A percentile compares a stretch with the other conserved stretches of the same genome.
These are phyloP conservation scores for Triplophysa siluroides DNA, from an alignment of 2,113 vertebrate species.

Conservation along the genomic window DNA sequence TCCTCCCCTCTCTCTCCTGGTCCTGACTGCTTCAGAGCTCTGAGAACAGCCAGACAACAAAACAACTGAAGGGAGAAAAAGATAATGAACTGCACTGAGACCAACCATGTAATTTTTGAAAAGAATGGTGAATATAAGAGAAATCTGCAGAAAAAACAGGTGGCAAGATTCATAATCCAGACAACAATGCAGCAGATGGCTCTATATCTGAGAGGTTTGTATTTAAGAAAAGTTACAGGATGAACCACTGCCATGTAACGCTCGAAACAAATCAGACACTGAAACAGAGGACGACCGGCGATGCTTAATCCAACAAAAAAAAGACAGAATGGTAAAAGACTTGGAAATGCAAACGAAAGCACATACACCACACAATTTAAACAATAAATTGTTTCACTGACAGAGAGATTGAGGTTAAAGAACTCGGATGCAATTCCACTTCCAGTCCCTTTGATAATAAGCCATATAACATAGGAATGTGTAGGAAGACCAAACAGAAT, in stretches of 20 bases:
- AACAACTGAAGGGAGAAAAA: conserved; percentile 21
- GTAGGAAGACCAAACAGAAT: too few species aligned
- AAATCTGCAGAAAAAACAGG: neutral
- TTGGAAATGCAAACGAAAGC: neutral
- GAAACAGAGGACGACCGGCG: conserved; percentile 30
- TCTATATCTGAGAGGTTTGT: neutral
- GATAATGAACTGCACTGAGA: neutral
- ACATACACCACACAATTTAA: neutral
- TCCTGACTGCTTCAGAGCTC: conserved; percentile 2
- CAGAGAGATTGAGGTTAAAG: conserved; percentile 34
- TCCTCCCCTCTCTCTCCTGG: neutral
- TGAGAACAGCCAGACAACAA: neutral
- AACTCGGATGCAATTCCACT: conserved; percentile 19
- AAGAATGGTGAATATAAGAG: neutral
- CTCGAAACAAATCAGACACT: neutral
- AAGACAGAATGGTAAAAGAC: neutral
- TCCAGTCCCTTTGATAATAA: conserved; percentile 17
- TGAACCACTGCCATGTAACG: neutral
- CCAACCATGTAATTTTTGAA: neutral
- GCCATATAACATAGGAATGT: conserved; percentile 28
- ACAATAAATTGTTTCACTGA: conserved; percentile 28
- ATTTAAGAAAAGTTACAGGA: neutral
- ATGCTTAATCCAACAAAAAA: neutral
- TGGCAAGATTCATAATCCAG: conserved; percentile 9
- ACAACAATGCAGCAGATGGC: neutral